Conservation (phyloP, 2,888 invertebrate species). For the Chirona hameri region DNA sequence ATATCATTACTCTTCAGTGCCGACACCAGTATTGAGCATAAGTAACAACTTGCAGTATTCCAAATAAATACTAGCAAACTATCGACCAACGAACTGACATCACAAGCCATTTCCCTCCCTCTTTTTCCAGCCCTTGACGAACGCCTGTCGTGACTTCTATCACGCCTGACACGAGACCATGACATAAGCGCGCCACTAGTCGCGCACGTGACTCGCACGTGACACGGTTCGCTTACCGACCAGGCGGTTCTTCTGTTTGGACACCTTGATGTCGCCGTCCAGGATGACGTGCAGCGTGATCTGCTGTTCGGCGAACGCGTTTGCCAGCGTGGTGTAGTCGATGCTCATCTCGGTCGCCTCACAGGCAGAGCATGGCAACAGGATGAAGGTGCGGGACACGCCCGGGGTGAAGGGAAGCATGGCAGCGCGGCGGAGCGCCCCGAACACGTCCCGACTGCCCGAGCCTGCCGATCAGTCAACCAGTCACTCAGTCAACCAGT, state of each 20-base stretch:
- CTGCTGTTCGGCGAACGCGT: conserved; percentile 74
- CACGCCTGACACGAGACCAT: neutral
- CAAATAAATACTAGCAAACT: too few species aligned
- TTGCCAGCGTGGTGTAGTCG: conserved; percentile 76
- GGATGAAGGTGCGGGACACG: conserved; percentile 74
- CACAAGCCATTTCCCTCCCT: too few species aligned
- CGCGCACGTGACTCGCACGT: neutral
- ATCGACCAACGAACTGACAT: too few species aligned
- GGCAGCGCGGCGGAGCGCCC: conserved; percentile 68
- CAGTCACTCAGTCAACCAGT: too few species aligned
- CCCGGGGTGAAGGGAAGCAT: conserved; percentile 74
- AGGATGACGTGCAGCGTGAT: conserved; percentile 77
- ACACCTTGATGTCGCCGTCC: conserved; percentile 73
- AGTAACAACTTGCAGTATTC: too few species aligned
- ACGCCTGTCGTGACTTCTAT: neutral
- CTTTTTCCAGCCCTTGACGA: neutral
- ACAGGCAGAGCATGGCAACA: conserved; percentile 76
- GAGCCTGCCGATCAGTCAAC: conserved; percentile 46
- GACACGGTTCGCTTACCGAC: conserved; percentile 58
- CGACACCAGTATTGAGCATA: too few species aligned
- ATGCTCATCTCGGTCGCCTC: conserved; percentile 62
- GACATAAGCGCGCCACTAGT: neutral
- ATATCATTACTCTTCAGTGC: too few species aligned
- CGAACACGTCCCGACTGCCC: conserved; percentile 67
- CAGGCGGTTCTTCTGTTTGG: conserved; percentile 67